Conservation (phyloP, 2,888 invertebrate genomes). For the Tortricodes alternella region DNA sequence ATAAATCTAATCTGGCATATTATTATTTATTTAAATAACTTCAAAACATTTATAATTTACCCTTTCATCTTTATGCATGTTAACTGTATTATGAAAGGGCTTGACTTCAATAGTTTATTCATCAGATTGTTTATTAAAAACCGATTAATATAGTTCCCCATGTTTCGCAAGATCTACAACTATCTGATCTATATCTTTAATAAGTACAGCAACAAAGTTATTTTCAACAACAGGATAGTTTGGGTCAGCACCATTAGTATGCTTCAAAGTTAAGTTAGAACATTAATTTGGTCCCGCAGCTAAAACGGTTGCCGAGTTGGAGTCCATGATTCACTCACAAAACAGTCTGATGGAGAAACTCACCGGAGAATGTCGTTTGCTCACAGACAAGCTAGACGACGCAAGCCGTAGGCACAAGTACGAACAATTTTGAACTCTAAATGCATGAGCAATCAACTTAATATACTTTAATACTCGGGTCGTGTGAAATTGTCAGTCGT, state of each 20-base stretch:
- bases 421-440: constrained; percentile 70
- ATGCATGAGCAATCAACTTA: constrained; percentile 55
- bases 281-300: constrained; percentile 86
- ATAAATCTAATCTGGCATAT: constrained; percentile 33
- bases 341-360: constrained; percentile 96
- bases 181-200: not conserved
- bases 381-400: constrained; percentile 95
- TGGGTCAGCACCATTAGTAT: constrained; percentile 6
- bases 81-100: constrained; percentile 71
- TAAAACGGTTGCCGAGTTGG: constrained; percentile 94
- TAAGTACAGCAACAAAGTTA: constrained; percentile 6
- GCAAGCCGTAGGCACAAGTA: constrained; percentile 95
- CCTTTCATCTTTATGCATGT: constrained; percentile 80
- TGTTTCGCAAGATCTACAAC: constrained; percentile 7
- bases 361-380: constrained; percentile 93
- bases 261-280: constrained; percentile 68
- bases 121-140: constrained; percentile 81
- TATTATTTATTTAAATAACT: constrained; percentile 40
- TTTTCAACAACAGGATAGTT: constrained; percentile 1
- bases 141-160: constrained; percentile 7
- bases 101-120: constrained; percentile 86
- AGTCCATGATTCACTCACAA: constrained; percentile 94
- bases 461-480: constrained; percentile 31
- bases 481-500: constrained; percentile 10
- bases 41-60: constrained; percentile 82